Evolutionary conservation across 2,113 vertebrate genomes (phyloP), one percentile per base, ranked within the genome.

Genomic region (Gymnarchus niloticus): DNA sequence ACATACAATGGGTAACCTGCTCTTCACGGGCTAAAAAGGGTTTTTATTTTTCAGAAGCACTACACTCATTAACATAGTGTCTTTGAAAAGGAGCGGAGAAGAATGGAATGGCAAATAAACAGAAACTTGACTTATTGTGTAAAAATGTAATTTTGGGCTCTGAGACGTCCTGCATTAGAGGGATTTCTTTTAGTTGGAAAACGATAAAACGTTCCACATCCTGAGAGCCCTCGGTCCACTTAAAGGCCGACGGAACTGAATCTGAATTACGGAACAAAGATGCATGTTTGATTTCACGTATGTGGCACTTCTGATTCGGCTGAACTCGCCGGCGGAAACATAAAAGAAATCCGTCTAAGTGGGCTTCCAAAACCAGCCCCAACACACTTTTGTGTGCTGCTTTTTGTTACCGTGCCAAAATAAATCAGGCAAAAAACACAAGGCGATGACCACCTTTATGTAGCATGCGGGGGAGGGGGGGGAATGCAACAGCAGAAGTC

Each of bases 11-110:
- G 86, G 86, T 51, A 85, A 85, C 33, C 88, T 52, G 85, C 86
- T 87, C 4, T 80, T 88, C 59, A 46, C 82, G 33, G 61, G 52
- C 76, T 85, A 56, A 88, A 83, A 87, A 78, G 81, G 56, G 90
- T 90, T 91, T 93, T 92, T 91, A 86, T 88, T 88, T 91, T 91
- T 91, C 90, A 90, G 87, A 85, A 48, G 76, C 86, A 88, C 89
- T 88, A 92, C 91, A 92, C 88, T 49, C 59, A 92, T 92, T 92
- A 89, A 57, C 83, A 56, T 77, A 83, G 83, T 65, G 28, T 54
- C 83, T 54, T 84, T 7, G 41, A 84, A 56, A 54, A 49, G 80
- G 65, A 25, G 49, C 33, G 76, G 85, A 59, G 46, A 12, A 83
- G 61, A 76, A 61, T 80, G 21, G 25, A 49, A 14, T 21, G 46